Evolutionary conservation across 2,888 invertebrate genomes (phyloP), one percentile per base, ranked within the genome.

Genomic region (Resseliella maxima): DNA sequence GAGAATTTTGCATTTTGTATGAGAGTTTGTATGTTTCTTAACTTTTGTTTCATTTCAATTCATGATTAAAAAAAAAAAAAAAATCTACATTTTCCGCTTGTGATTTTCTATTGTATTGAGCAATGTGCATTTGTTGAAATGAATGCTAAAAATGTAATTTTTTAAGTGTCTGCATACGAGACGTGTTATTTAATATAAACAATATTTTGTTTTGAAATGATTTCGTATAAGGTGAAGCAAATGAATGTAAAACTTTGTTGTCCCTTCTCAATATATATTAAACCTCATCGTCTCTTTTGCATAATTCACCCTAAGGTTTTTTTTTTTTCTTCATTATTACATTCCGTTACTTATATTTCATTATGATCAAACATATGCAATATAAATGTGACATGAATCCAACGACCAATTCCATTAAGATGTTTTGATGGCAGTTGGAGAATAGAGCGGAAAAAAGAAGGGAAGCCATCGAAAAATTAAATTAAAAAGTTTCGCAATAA

Each of bases 401-500:
- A 6, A 18, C 64, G 6, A n/a, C 41, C 83, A 83, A 83, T 83
- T 83, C 38, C 38, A 12, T 83, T 38, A 38, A 1, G 6, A 5
- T 81, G 36, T 36, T 10, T 50, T 18, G 36, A 81, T 12, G 41
- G 35, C 36, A 35, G 38, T 1, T n/a, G n/a, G n/a, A n/a, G n/a
- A n/a, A n/a, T n/a, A n/a, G 38, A 83, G 8, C 24, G 1, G n/a
- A 83, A 38, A n/a, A 38, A 83, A 83, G 31, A 59, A 1, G 72
- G 72, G 38, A 83, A 38, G 8, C 83, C 83, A 5, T 2, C 2
- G 83, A 83, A 83, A 83, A 83, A 83, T 83, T 83, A 38, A 83
- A 83, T 83, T 83, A 83, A 83, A 83, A 83, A 83, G 83, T 83
- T 83, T 83, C n/a, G 83, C 83, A 83, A 83, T 83, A 83, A 83